Base-by-base conservation (phyloP, 2,888 invertebrate species). In the Tubulanus polymorphus region DNA sequence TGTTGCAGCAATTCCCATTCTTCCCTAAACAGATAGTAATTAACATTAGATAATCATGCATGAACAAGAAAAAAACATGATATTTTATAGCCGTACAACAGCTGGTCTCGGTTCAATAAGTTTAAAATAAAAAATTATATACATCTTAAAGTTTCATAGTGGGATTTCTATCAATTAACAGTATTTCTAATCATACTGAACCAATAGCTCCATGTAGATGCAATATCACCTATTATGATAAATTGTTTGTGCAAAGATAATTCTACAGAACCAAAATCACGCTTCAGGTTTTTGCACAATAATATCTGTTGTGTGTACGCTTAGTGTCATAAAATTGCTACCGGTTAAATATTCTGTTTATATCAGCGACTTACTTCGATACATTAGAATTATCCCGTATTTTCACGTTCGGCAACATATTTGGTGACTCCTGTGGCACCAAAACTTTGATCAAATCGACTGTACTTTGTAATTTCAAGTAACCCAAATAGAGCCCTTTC, bases 301-400 rank as follows among this genome's bases (percentile, higher is more conserved):
- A 28, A 12, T 26, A 56, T 23, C 47, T 35, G 8, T n/a, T 3
- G 27, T 25, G 10, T 20, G 12, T 15, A 30, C 51, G 32, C 10
- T 15, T 23, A 32, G 27, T n/a, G 25, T 1, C 2, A 35, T 29
- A 54, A 45, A 18, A 25, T 48, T 30, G 8, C 28, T 29, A 53
- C 37, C 20, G n/a, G 49, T 25, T 51, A n/a, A 48, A 6, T 29
- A 28, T 23, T 35, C 18, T 30, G 25, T 30, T 15, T 26, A 37
- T 28, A 45, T 51, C 18, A 32, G 26, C 8, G 41, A 56, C 88
- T 85, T 81, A 91, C 91, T 90, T 90, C 15, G 94, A 94, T 0
- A 99, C 91, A 75, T 96, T 95, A 1, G 95, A 90, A 81, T 96
- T 96, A 66, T 93, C 91, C 59, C 97, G 83, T 35, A 97, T 87